Percentiles rank a stretch among this genome's conserved stretches.
These are phyloP conservation scores for Podotricha telesiphe DNA, from an alignment of 2,888 invertebrate genomes.

Conservation along the genomic window DNA sequence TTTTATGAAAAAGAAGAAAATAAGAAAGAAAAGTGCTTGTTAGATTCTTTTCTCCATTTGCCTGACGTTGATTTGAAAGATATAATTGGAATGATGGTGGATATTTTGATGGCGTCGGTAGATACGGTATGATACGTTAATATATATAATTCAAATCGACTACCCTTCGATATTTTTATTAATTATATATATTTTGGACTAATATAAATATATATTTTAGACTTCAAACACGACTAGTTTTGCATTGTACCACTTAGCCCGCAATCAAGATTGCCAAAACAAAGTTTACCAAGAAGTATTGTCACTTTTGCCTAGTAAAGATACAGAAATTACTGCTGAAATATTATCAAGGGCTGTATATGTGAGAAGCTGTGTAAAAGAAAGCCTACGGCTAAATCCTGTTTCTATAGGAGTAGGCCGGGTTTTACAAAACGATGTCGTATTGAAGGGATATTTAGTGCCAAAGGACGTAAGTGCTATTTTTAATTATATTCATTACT, in stretches of 20 bases:
- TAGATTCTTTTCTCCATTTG: slow-evolving; percentile 87
- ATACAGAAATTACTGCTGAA: slow-evolving; percentile 82
- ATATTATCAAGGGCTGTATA: slow-evolving; percentile 86
- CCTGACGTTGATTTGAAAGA: slow-evolving; percentile 89
- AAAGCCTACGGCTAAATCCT: slow-evolving; percentile 91
- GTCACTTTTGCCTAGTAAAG: slow-evolving; percentile 78
- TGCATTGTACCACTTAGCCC: slow-evolving; percentile 90
- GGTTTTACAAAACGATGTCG: slow-evolving; percentile 86
- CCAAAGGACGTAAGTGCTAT: slow-evolving; percentile 87
- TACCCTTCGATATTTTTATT: background rate
- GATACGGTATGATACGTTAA: slow-evolving; percentile 85
- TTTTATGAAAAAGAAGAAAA: slow-evolving; percentile 67
- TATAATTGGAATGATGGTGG: slow-evolving; percentile 92
- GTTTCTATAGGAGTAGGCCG: slow-evolving; percentile 93
- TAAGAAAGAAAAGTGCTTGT: slow-evolving; percentile 76
- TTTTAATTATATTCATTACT: slow-evolving; percentile 14
- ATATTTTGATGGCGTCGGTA: slow-evolving; percentile 92
- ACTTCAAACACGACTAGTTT: slow-evolving; percentile 91
- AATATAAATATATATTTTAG: too few relatives aligned
- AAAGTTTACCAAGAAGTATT: slow-evolving; percentile 86
- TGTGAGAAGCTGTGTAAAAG: slow-evolving; percentile 92
- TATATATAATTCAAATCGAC: background rate
- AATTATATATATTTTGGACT: slow-evolving; percentile 6
- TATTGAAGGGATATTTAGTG: slow-evolving; percentile 88
- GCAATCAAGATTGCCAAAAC: slow-evolving; percentile 87